These are phyloP conservation scores for Cichlasoma orientale DNA, from an alignment of 2,797 vertebrate species.

Conservation along the genomic window DNA sequence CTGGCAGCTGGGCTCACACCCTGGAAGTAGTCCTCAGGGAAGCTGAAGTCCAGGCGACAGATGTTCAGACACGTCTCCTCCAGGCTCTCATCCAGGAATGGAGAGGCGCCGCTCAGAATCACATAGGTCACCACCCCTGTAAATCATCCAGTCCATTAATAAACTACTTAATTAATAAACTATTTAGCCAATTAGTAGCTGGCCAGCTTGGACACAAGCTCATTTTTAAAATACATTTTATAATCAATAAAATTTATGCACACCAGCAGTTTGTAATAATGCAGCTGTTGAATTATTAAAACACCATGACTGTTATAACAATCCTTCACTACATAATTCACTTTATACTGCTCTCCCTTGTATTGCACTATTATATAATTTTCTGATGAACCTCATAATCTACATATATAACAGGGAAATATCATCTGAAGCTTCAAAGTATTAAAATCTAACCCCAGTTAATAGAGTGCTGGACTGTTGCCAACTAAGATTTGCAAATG, in stretches of 20 bases:
- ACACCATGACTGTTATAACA: background rate
- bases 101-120: slow-evolving; percentile 92
- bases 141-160: slow-evolving; percentile 7
- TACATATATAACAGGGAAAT: background rate
- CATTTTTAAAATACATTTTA: background rate
- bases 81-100: slow-evolving; percentile 95
- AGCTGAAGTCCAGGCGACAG: slow-evolving; percentile 96
- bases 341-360: background rate
- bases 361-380: rapidly evolving
- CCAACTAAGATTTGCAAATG: background rate
- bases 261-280: background rate
- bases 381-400: background rate
- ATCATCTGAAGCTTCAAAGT: background rate
- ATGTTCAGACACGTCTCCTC: slow-evolving; percentile 97
- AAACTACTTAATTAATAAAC: background rate
- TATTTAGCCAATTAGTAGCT: background rate
- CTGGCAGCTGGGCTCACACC: slow-evolving; percentile 91
- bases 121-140: slow-evolving; percentile 90
- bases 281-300: background rate
- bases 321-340: background rate
- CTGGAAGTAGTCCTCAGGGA: slow-evolving; percentile 95
- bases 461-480: background rate
- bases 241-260: background rate
- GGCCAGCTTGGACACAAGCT: background rate
- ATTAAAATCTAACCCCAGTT: background rate